Conservation (phyloP, 2,888 invertebrate genomes). For the Eupithecia vulgata region DNA sequence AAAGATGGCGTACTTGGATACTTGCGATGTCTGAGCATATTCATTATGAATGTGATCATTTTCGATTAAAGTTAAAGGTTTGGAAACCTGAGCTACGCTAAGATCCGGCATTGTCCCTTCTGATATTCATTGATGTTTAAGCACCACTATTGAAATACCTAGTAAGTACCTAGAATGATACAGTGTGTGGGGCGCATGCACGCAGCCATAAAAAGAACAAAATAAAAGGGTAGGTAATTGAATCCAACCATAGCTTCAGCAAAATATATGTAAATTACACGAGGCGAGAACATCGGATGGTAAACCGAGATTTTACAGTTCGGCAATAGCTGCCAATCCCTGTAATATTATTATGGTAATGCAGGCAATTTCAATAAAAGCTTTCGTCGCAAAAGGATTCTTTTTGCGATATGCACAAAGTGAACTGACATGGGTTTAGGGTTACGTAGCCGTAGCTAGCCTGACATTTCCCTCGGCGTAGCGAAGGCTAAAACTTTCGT, state of each 20-base stretch:
- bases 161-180: not conserved
- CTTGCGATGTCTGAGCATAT: no score
- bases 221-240: constrained; percentile 70
- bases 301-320: constrained; percentile 77
- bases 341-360: constrained; percentile 83
- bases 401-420: constrained; percentile 52
- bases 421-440: constrained; percentile 21
- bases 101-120: no score
- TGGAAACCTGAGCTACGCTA: no score
- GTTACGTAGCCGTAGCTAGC: not conserved
- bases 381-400: constrained; percentile 68
- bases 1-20: no score
- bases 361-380: constrained; percentile 82
- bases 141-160: no score
- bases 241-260: constrained; percentile 66
- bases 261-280: constrained; percentile 70
- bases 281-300: constrained; percentile 68
- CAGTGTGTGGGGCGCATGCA: not conserved
- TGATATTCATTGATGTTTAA: no score
- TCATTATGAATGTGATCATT: no score
- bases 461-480: not conserved
- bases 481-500: not conserved
- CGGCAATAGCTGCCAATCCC: constrained; percentile 79
- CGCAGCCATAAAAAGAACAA: not conserved
- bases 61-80: no score